phyloP scores from a whole-genome alignment of 2,113 vertebrate species.

The Cyphomyrus plagiostoma region DNA sequence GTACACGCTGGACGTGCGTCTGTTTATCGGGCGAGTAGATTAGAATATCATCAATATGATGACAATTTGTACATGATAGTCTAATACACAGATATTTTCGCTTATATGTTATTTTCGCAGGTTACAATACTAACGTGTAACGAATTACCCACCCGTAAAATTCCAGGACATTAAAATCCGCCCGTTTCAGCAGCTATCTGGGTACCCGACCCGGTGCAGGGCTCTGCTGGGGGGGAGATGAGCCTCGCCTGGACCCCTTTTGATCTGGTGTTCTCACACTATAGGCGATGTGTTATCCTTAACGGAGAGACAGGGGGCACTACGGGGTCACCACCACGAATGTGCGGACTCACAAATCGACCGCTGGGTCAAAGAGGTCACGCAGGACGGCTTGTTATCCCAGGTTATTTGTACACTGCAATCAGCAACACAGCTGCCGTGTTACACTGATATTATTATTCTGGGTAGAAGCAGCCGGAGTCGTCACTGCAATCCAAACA shows the following conservation, averaged over 20 bases:
- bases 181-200: too few species aligned
- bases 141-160: too few species aligned
- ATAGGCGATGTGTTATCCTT: neutral
- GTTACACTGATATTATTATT: constrained; percentile 11
- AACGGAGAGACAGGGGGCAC: neutral
- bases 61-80: too few species aligned
- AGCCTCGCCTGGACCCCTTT: neutral
- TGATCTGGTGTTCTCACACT: neutral
- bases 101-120: too few species aligned
- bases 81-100: too few species aligned
- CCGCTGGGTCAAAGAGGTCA: constrained; percentile 26
- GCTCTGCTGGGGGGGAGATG: neutral
- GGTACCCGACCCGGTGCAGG: too few species aligned
- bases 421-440: neutral
- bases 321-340: neutral
- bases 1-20: too few species aligned
- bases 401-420: constrained; percentile 10
- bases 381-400: constrained; percentile 33
- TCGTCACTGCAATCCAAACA: neutral
- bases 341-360: neutral
- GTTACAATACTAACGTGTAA: too few species aligned
- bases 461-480: neutral
- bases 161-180: too few species aligned
- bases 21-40: too few species aligned
- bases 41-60: too few species aligned